A percentile compares a stretch with the other conserved stretches of the same genome.
Conservation (phyloP, 2,888 invertebrate genomes). For the Drosophila colorata region DNA sequence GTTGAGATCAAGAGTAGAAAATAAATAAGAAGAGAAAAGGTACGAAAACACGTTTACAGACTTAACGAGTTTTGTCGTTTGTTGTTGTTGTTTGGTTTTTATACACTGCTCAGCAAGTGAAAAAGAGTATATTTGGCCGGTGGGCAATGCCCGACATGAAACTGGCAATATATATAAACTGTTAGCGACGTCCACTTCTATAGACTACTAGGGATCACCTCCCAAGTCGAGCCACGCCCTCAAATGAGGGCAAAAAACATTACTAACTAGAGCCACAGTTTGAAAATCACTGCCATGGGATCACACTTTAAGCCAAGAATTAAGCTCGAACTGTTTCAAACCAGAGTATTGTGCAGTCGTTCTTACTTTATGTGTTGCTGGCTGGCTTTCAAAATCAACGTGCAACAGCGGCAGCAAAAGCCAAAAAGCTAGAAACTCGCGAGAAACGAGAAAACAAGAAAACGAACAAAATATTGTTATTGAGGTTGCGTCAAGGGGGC, state of each 20-base stretch:
- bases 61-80: slow-evolving; percentile 66
- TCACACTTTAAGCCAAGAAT: no score
- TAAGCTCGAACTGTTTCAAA: background rate
- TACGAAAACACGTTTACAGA: slow-evolving; percentile 70
- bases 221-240: no score
- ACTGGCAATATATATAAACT: no score
- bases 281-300: no score
- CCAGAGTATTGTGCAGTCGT: background rate
- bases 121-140: background rate
- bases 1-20: slow-evolving; percentile 55
- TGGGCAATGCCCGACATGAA: no score
- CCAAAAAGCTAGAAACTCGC: slow-evolving; percentile 49
- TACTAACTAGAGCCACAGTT: no score
- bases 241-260: no score
- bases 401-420: slow-evolving; percentile 45
- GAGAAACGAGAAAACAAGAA: slow-evolving; percentile 43
- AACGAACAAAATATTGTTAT: slow-evolving; percentile 65
- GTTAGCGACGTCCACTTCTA: no score
- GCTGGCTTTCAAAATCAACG: slow-evolving; percentile 58
- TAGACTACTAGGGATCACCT: no score
- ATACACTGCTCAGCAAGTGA: background rate
- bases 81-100: slow-evolving; percentile 10
- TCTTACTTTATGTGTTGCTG: slow-evolving; percentile 19
- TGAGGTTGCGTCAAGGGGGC: slow-evolving; percentile 62
- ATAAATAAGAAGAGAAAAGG: slow-evolving; percentile 47